These are phyloP conservation scores for Psophia crepitans DNA, from an alignment of 2,113 vertebrate species.

Conservation along the genomic window DNA sequence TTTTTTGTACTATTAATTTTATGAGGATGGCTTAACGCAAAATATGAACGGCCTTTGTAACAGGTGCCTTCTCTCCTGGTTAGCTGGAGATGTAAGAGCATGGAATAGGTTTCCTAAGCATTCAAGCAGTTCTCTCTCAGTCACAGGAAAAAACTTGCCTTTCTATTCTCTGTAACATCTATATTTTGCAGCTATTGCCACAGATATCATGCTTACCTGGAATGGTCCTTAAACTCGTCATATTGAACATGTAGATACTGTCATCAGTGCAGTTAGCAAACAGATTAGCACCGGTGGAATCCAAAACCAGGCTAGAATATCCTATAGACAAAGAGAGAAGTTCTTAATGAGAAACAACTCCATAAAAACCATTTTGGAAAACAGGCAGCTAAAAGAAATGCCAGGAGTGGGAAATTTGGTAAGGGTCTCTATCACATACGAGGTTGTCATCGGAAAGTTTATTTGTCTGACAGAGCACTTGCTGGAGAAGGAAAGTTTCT, in stretches of 20 bases:
- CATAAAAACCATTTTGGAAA: not conserved
- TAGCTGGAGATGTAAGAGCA: not conserved
- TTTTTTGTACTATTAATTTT: not conserved
- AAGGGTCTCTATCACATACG: not conserved
- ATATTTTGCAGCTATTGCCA: not conserved
- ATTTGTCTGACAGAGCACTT: not conserved
- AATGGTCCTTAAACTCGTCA: slow-evolving; percentile 81
- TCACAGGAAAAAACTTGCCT: not conserved
- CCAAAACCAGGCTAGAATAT: slow-evolving; percentile 91
- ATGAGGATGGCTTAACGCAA: not conserved
- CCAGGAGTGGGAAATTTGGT: not conserved
- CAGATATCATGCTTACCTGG: slow-evolving; percentile 77
- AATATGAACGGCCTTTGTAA: not conserved
- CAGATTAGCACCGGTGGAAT: slow-evolving; percentile 85
- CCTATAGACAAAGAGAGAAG: slow-evolving; percentile 69
- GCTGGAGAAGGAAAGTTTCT: not conserved
- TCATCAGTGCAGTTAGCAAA: slow-evolving; percentile 97
- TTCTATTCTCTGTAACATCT: not conserved
- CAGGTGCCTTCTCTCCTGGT: not conserved
- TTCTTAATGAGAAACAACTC: not conserved
- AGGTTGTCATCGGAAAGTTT: not conserved
- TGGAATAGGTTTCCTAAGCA: not conserved
- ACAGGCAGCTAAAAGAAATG: not conserved
- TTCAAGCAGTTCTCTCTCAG: not conserved
- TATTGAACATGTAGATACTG: slow-evolving; percentile 92